phyloP scores from a whole-genome alignment of 2,797 vertebrate species.

The Rousettus madagascariensis region DNA sequence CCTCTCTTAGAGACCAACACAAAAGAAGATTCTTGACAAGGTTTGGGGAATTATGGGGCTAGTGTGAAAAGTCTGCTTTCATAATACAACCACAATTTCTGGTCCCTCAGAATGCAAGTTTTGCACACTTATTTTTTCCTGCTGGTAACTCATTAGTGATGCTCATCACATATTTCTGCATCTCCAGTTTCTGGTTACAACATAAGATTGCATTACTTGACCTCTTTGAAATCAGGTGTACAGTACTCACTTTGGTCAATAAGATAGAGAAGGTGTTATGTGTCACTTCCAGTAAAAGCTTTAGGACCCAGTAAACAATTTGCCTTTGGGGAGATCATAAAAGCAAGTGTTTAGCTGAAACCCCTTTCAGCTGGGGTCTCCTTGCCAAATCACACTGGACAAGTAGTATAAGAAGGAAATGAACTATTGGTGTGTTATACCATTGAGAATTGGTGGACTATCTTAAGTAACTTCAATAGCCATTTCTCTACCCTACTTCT shows the following conservation, averaged over 20 bases:
- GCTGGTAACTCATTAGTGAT: not conserved
- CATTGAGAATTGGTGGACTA: not conserved
- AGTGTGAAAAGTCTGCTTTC: not conserved
- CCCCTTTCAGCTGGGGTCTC: not conserved
- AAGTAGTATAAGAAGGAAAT: not conserved
- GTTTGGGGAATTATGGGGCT: not conserved
- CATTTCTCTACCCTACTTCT: not conserved
- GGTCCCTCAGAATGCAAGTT: not conserved
- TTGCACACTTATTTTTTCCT: not conserved
- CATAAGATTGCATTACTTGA: not conserved
- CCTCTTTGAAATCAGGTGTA: slow-evolving; percentile 5
- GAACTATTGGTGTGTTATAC: not conserved
- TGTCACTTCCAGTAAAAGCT: slow-evolving; percentile 15
- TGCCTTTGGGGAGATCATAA: not conserved
- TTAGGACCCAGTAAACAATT: not conserved
- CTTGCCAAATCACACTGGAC: not conserved
- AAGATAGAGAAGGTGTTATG: not conserved
- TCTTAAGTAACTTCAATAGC: not conserved
- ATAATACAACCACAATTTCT: not conserved
- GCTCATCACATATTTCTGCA: not conserved
- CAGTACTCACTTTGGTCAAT: not conserved
- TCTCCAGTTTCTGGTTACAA: not conserved
- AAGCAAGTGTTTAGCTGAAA: not conserved
- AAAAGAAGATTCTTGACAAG: not conserved
- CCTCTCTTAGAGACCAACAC: not conserved